A percentile compares a stretch with the other conserved stretches of the same genome.
phyloP scores from a whole-genome alignment of 2,797 vertebrate species.

The Halcyon smyrnensis region DNA sequence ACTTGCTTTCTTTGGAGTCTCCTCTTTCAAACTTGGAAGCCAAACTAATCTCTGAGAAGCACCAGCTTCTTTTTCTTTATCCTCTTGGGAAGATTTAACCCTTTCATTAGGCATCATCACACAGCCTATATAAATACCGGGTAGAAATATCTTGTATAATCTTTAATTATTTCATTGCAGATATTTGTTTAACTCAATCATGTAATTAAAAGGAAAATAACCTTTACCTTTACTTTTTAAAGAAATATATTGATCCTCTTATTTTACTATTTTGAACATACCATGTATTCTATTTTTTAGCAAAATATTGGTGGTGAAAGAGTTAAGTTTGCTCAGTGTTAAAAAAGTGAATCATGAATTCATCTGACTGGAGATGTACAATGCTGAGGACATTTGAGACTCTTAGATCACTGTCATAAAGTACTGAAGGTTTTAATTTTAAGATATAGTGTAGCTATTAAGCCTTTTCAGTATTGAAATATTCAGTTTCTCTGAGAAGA shows the following conservation, averaged over 20 bases:
- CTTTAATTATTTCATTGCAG: not conserved
- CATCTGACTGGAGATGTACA: not conserved
- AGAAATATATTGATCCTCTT: not conserved
- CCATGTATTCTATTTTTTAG: not conserved
- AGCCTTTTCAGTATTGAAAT: not conserved
- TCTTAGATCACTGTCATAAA: not conserved
- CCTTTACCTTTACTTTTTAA: not conserved
- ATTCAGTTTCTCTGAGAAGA: not conserved
- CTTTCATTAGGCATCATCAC: not conserved
- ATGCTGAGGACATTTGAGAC: not conserved
- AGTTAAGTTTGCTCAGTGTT: conserved; percentile 1
- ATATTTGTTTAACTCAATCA: not conserved
- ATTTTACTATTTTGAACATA: not conserved
- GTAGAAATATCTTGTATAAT: not conserved
- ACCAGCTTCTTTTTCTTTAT: not conserved
- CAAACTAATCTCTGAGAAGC: not conserved
- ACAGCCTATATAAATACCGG: not conserved
- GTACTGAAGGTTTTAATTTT: conserved; percentile 13
- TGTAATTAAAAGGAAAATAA: not conserved
- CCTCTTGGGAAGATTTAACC: not conserved
- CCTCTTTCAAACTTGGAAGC: not conserved
- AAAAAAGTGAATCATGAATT: not conserved
- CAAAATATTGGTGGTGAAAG: not conserved
- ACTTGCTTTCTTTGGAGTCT: not conserved
- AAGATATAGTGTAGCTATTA: not conserved